phyloP scores from a whole-genome alignment of 2,888 invertebrate genomes.

The Polymixis lichenea region DNA sequence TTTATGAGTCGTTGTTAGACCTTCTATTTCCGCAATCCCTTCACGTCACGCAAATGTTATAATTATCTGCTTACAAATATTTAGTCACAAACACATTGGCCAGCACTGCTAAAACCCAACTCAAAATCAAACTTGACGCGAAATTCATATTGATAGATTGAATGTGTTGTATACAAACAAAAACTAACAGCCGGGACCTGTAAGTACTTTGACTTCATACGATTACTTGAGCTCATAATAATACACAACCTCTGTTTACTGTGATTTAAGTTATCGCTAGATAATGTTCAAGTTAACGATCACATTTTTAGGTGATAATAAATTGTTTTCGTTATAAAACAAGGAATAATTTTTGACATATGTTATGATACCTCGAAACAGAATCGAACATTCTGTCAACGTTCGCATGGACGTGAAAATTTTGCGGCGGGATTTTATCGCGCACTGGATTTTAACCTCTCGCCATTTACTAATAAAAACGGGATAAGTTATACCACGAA shows the following conservation, averaged over 20 bases:
- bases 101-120: slow-evolving; percentile 16
- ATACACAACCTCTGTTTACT: neutral
- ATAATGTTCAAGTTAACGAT: neutral
- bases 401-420: too few relatives aligned
- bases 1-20: slow-evolving; percentile 1
- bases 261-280: neutral
- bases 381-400: neutral
- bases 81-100: slow-evolving; percentile 35
- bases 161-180: neutral
- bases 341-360: neutral
- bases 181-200: neutral
- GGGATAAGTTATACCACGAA: too few relatives aligned
- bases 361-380: neutral
- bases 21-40: neutral
- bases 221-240: slow-evolving; percentile 2
- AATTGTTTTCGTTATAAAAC: neutral
- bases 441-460: too few relatives aligned
- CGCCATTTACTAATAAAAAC: too few relatives aligned
- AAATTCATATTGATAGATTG: neutral
- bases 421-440: too few relatives aligned
- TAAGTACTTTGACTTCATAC: neutral
- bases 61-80: slow-evolving; percentile 10
- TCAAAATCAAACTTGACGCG: neutral
- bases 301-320: neutral
- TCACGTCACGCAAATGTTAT: slow-evolving; percentile 3